phyloP scores from a whole-genome alignment of 2,113 vertebrate species.

The Oncorhynchus nerka region DNA sequence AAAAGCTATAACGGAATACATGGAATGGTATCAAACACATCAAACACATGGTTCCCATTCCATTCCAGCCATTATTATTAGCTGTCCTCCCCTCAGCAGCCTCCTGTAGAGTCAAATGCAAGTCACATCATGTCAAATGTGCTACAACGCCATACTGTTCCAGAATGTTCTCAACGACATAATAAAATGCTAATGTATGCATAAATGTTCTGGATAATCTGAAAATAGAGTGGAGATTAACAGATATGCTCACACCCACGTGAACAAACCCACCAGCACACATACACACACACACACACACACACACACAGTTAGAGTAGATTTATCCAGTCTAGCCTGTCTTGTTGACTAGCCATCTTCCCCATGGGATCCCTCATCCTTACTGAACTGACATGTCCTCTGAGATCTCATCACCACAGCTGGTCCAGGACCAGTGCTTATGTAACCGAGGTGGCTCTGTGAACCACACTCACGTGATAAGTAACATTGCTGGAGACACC shows the following conservation, averaged over 20 bases:
- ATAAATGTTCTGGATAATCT: too few relatives aligned
- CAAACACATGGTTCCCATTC: too few relatives aligned
- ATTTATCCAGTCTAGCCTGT: neutral
- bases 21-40: too few relatives aligned
- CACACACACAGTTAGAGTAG: neutral
- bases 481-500: slow-evolving; percentile 36
- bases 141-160: neutral
- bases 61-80: too few relatives aligned
- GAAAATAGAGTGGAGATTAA: slow-evolving; percentile 1
- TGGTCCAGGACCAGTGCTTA: slow-evolving; percentile 12
- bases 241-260: neutral
- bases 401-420: neutral
- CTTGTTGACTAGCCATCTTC: neutral
- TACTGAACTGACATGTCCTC: neutral
- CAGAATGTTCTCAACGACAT: neutral
- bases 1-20: too few relatives aligned
- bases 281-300: slow-evolving; percentile 33
- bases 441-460: slow-evolving; percentile 49
- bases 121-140: neutral
- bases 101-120: neutral
- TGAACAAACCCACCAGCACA: slow-evolving; percentile 25
- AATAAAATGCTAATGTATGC: too few relatives aligned
- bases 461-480: too few relatives aligned
- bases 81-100: too few relatives aligned
- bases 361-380: slow-evolving; percentile 21